These are phyloP conservation scores for Podarcis muralis DNA, from an alignment of 2,113 vertebrate species.

Conservation along the genomic window DNA sequence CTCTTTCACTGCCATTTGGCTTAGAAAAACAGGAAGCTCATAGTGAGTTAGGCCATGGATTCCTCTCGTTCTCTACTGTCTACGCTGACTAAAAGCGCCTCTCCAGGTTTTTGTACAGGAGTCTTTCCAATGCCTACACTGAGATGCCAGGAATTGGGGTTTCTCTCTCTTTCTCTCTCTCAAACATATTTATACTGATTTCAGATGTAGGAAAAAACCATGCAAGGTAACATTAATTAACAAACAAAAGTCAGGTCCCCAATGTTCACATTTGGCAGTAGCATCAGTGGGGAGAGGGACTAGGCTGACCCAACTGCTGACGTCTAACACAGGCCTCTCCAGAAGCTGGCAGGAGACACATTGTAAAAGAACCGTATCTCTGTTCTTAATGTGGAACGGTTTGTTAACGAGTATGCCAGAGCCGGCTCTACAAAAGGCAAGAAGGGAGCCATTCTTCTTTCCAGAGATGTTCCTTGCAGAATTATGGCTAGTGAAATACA, in stretches of 20 bases:
- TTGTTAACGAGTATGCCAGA: neutral
- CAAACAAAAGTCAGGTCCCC: too few species aligned
- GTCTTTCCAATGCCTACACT: neutral
- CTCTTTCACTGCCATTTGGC: neutral
- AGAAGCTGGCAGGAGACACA: neutral
- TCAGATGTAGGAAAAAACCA: too few species aligned
- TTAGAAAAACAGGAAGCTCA: neutral
- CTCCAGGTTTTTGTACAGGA: neutral
- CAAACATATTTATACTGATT: too few species aligned
- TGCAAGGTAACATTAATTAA: too few species aligned
- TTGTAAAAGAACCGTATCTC: neutral
- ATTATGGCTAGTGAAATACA: conserved; percentile 19
- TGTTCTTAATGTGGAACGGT: neutral
- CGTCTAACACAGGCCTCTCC: too few species aligned
- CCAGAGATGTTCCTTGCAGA: neutral
- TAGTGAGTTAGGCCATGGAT: neutral
- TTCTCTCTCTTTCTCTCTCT: too few species aligned
- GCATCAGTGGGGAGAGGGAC: too few species aligned
- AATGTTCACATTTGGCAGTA: too few species aligned
- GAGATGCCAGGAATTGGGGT: neutral
- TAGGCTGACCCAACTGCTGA: too few species aligned
- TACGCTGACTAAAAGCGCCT: neutral
- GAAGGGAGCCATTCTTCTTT: neutral
- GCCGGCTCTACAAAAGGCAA: neutral
- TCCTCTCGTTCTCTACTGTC: neutral